phyloP scores from a whole-genome alignment of 2,113 vertebrate genomes.

The Erinaceus europaeus region DNA sequence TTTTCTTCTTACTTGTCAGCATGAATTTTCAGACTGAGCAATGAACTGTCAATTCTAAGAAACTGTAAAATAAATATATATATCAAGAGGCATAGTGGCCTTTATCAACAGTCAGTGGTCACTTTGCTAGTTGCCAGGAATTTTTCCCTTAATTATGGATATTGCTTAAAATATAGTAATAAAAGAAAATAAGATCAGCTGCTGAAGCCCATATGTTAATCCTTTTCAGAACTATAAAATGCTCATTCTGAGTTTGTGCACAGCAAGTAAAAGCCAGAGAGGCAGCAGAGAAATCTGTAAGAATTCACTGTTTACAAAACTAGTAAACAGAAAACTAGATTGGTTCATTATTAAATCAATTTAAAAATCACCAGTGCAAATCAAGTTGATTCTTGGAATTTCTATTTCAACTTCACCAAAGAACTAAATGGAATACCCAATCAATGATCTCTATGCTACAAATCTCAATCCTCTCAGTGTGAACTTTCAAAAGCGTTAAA shows the following conservation, averaged over 20 bases:
- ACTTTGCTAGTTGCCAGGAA: not conserved
- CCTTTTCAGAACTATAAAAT: conserved; percentile 44
- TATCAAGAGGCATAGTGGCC: not conserved
- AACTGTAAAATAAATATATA: not conserved
- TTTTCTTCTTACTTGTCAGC: not conserved
- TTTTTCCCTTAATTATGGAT: not conserved
- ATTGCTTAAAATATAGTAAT: conserved; percentile 49
- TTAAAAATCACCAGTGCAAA: not conserved
- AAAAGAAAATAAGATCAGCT: conserved; percentile 47
- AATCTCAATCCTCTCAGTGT: not conserved
- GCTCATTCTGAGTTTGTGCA: conserved; percentile 35
- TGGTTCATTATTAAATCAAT: not conserved
- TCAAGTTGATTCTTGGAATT: not conserved
- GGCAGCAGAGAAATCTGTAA: conserved; percentile 12
- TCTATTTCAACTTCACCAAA: not conserved
- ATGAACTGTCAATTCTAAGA: not conserved
- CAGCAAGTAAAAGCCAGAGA: not conserved
- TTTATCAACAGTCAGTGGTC: not conserved
- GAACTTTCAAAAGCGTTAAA: not conserved
- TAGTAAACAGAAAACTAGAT: not conserved
- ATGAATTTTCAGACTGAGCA: not conserved
- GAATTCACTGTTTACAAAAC: conserved; percentile 25
- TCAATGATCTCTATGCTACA: not conserved
- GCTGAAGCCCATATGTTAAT: conserved; percentile 32
- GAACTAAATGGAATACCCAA: not conserved